phyloP scores from a whole-genome alignment of 1,140 invertebrate genomes.

The Neelides sp. region DNA sequence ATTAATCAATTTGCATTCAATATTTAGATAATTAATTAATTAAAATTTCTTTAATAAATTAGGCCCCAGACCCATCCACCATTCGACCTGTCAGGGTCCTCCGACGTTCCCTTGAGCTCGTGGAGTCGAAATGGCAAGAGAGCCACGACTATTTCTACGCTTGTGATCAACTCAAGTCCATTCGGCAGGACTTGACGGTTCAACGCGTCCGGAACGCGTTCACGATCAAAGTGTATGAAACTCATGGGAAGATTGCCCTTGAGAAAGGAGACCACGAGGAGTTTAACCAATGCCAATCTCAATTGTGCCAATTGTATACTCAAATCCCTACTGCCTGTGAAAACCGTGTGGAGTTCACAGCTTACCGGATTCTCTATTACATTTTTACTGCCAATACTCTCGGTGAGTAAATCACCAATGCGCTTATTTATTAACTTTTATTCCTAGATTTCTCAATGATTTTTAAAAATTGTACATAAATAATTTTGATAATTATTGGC shows the following conservation, averaged over 20 bases:
- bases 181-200: constrained; percentile 95
- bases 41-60: constrained; percentile 19
- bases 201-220: constrained; percentile 89
- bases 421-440: too few species aligned
- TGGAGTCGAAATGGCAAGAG: constrained; percentile 76
- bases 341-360: constrained; percentile 78
- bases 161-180: constrained; percentile 96
- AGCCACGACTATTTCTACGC: constrained; percentile 89
- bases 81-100: constrained; percentile 80
- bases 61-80: constrained; percentile 81
- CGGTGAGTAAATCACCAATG: constrained; percentile 51
- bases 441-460: too few species aligned
- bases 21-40: too few species aligned
- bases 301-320: constrained; percentile 79
- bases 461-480: background rate
- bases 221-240: constrained; percentile 94
- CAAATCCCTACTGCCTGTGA: constrained; percentile 46
- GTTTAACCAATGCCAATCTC: constrained; percentile 97
- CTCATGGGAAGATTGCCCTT: constrained; percentile 88
- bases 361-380: constrained; percentile 90
- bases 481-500: background rate
- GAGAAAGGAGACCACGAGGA: constrained; percentile 89
- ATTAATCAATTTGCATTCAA: too few species aligned
- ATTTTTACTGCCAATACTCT: constrained; percentile 92
- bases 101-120: constrained; percentile 67